These are phyloP conservation scores for Meteorus sp. DNA, from an alignment of 1,140 invertebrate genomes.

Conservation along the genomic window DNA sequence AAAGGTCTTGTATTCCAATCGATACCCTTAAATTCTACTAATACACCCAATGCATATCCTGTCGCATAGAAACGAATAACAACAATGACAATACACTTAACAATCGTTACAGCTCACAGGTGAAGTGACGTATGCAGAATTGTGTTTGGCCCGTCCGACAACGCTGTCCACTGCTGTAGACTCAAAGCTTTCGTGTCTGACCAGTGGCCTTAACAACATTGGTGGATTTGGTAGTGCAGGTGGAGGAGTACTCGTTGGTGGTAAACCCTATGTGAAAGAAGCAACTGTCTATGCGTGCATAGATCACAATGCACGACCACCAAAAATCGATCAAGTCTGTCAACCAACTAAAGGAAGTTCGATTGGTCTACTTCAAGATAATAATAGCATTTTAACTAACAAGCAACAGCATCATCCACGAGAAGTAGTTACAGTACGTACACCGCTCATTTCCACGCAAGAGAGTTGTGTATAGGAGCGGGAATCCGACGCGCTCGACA, in stretches of 20 bases:
- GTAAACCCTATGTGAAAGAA: slow-evolving; percentile 52
- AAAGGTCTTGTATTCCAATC: too few species aligned
- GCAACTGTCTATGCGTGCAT: slow-evolving; percentile 73
- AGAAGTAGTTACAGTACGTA: slow-evolving; percentile 81
- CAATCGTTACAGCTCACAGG: slow-evolving; percentile 54
- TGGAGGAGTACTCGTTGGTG: slow-evolving; percentile 48
- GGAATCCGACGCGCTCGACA: slow-evolving; percentile 56
- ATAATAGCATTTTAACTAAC: slow-evolving; percentile 42
- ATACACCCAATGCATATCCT: not conserved
- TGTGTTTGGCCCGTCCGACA: slow-evolving; percentile 63
- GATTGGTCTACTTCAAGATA: slow-evolving; percentile 34
- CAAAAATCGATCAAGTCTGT: slow-evolving; percentile 44
- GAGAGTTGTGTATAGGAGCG: slow-evolving; percentile 80
- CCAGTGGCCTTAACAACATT: slow-evolving; percentile 34
- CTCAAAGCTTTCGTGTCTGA: slow-evolving; percentile 49
- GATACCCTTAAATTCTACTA: too few species aligned
- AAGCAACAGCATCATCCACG: slow-evolving; percentile 57
- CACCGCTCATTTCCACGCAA: slow-evolving; percentile 78
- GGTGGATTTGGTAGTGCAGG: slow-evolving; percentile 40
- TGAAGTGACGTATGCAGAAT: slow-evolving; percentile 74
- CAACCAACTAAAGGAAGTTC: slow-evolving; percentile 26
- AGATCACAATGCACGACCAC: slow-evolving; percentile 61
- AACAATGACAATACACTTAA: not conserved
- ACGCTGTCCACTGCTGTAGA: slow-evolving; percentile 57
- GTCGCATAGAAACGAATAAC: not conserved